Conservation (phyloP, 2,888 invertebrate genomes). For the Notocelia uddmanniana region DNA sequence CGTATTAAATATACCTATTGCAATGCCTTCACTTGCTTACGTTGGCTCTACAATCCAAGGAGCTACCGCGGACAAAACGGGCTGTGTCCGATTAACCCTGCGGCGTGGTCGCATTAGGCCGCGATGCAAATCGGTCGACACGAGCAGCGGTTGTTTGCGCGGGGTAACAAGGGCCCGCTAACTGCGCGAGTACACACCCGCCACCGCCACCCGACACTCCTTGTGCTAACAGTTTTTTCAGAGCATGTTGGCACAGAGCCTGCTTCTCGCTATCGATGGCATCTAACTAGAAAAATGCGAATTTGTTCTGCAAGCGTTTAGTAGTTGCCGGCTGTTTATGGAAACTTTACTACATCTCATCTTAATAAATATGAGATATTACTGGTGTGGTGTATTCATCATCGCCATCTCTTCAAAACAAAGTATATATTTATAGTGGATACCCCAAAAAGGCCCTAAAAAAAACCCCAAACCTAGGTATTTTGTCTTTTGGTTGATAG, state of each 20-base stretch:
- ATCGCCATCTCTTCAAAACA: too few species aligned
- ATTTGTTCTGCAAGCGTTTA: slow-evolving; percentile 16
- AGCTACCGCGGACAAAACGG: background rate
- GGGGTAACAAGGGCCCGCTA: slow-evolving; percentile 73
- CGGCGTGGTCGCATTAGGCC: slow-evolving; percentile 57
- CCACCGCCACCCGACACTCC: slow-evolving; percentile 60
- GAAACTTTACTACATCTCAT: background rate
- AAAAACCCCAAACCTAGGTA: too few species aligned
- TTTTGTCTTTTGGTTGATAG: too few species aligned
- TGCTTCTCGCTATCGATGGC: slow-evolving; percentile 64
- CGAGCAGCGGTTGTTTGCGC: slow-evolving; percentile 68
- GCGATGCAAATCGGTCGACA: slow-evolving; percentile 75
- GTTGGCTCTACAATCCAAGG: slow-evolving; percentile 38
- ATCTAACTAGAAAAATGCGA: slow-evolving; percentile 32
- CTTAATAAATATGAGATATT: background rate
- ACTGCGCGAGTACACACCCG: slow-evolving; percentile 70
- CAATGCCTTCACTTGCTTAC: too few species aligned
- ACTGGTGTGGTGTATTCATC: background rate
- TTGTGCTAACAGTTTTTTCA: slow-evolving; percentile 67
- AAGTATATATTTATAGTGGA: too few species aligned
- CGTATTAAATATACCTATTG: too few species aligned
- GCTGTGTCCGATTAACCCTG: background rate
- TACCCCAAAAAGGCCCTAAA: too few species aligned
- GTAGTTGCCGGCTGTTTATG: slow-evolving; percentile 6
- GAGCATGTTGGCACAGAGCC: slow-evolving; percentile 57